Base-by-base conservation (phyloP, 2,113 vertebrate genomes). In the Laticauda colubrina region DNA sequence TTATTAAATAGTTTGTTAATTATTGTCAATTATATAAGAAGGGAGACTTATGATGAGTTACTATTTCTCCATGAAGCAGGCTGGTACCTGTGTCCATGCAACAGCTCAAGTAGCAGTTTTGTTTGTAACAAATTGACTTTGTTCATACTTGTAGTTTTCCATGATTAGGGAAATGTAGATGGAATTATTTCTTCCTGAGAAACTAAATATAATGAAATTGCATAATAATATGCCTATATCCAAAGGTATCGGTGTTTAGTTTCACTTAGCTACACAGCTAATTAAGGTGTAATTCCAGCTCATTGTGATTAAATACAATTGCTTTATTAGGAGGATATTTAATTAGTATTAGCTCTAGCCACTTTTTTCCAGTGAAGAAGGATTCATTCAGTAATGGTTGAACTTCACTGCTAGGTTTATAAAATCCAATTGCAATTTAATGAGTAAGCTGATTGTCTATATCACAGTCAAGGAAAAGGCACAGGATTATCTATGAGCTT, bases 271-370 rank as follows among this genome's bases (percentile, higher is more conserved):
- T 94, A 34, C 91, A 45, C 11, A 90, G 4, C 11, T 95, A 93
- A 92, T 94, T 90, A 95, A 95, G 89, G 88, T 92, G 48, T 90
- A 95, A 92, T 34, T 94, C 90, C 94, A 81, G 55, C 64, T 93
- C n/a, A 11, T 0, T 1, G 85, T 87, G 90, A 96, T 95, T 95
- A 95, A 91, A 95, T 90, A 91, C 85, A 90, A 94, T 23, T 93
- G 90, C 95, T 94, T 95, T 96, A 94, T 53, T 96, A 88, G 96
- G 64, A 93, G 89, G 93, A 91, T 94, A 34, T 12, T 95, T 96
- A 95, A 95, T 94, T 94, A 26, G 53, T 75, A 95, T 93, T 94
- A 94, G 86, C 12, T 39, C 29, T 85, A 93, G 24, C 34, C 86
- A 90, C 34, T 21, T 81, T 81, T 96, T 90, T 90, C 20, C 43